These are phyloP conservation scores for Macrostomum lignano DNA, from an alignment of 1,140 invertebrate genomes.

Conservation along the genomic window DNA sequence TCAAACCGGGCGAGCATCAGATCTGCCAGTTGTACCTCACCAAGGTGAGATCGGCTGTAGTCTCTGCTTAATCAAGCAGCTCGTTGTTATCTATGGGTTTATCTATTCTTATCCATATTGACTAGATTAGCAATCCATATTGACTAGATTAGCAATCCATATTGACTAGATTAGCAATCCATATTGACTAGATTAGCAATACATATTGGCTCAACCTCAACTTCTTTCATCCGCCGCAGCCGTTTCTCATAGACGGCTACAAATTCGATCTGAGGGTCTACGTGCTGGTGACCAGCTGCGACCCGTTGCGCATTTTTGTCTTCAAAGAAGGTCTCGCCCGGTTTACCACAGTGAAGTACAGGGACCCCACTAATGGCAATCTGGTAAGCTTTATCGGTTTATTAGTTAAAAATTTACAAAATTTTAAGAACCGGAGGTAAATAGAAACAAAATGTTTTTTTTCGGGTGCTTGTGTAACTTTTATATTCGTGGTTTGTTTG, in stretches of 20 bases:
- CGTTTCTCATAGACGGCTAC: constrained; percentile 31
- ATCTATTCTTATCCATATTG: background rate
- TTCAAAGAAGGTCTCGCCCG: constrained; percentile 32
- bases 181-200: too few relatives aligned
- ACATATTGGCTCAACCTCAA: too few relatives aligned
- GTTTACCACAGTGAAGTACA: constrained; percentile 56
- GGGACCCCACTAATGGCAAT: constrained; percentile 45
- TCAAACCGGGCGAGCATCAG: constrained; percentile 44
- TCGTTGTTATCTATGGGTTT: background rate
- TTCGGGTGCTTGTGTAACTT: too few relatives aligned
- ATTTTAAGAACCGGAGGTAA: too few relatives aligned
- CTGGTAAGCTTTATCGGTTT: too few relatives aligned
- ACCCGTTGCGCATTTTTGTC: constrained; percentile 26
- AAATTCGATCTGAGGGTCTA: constrained; percentile 32
- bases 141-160: background rate
- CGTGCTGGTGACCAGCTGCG: constrained; percentile 29
- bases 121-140: background rate
- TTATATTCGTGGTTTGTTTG: too few relatives aligned
- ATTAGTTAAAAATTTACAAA: too few relatives aligned
- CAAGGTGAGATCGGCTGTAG: constrained; percentile 33
- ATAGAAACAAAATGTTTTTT: too few relatives aligned
- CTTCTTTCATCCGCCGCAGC: constrained; percentile 15
- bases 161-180: too few relatives aligned
- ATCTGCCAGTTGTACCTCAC: constrained; percentile 50
- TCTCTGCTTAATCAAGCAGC: too few relatives aligned